phyloP scores from a whole-genome alignment of 2,113 vertebrate species.

The Piaya cayana region DNA sequence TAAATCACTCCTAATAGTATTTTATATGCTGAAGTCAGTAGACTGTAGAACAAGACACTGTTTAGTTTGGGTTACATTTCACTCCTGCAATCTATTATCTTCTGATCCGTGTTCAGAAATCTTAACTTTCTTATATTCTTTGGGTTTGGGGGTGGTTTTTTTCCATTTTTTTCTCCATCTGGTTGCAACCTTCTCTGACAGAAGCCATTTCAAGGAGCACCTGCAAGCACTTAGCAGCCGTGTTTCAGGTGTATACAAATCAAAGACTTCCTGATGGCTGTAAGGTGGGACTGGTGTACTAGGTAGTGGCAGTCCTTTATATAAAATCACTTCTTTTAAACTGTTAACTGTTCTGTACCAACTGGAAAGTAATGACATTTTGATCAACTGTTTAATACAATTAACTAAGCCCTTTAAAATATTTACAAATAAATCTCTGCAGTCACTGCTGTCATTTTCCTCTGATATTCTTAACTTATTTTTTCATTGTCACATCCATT shows the following conservation, averaged over 20 bases:
- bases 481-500: background rate
- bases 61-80: background rate
- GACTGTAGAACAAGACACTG: background rate
- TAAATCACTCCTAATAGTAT: background rate
- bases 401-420: background rate
- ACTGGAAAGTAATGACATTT: background rate
- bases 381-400: background rate
- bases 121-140: background rate
- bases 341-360: background rate
- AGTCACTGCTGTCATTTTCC: background rate
- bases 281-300: background rate
- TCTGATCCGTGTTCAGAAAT: background rate
- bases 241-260: background rate
- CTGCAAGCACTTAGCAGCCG: background rate
- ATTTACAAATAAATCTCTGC: background rate
- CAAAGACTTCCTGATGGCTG: background rate
- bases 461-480: background rate
- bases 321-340: background rate
- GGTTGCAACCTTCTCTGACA: background rate
- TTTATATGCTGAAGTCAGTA: background rate
- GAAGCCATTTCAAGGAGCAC: background rate
- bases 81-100: background rate
- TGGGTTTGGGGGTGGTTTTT: background rate
- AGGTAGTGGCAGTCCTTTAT: background rate
- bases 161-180: background rate